These are phyloP conservation scores for Desmodus rotundus DNA, from an alignment of 2,113 vertebrate genomes.

Conservation along the genomic window DNA sequence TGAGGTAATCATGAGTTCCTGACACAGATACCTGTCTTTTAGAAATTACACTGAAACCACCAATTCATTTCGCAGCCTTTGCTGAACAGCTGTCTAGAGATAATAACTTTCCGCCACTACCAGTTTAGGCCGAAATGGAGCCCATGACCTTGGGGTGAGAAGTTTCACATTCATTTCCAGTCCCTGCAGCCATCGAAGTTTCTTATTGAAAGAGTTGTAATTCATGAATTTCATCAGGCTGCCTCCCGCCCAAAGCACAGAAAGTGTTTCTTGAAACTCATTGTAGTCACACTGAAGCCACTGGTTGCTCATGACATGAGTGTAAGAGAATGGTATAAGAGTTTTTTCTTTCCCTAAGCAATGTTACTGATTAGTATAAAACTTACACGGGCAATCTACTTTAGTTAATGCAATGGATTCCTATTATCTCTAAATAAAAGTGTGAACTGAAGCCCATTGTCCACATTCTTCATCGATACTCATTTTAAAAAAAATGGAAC, in stretches of 20 bases:
- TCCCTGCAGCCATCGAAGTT: background rate
- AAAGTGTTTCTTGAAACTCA: constrained; percentile 3
- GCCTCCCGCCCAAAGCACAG: background rate
- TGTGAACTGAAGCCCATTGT: background rate
- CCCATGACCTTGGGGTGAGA: constrained; percentile 35
- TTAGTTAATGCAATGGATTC: background rate
- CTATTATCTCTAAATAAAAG: background rate
- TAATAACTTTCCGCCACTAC: constrained; percentile 60
- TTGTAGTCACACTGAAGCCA: background rate
- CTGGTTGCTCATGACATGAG: background rate
- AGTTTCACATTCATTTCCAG: constrained; percentile 48
- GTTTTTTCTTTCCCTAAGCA: background rate
- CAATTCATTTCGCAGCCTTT: constrained; percentile 40
- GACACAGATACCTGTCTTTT: constrained; percentile 32
- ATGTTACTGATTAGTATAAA: background rate
- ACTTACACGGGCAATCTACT: background rate
- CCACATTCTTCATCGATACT: background rate
- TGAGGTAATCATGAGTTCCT: constrained; percentile 17
- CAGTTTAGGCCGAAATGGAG: constrained; percentile 29
- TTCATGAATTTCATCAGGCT: constrained; percentile 51
- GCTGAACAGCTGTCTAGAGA: background rate
- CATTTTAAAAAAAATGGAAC: background rate
- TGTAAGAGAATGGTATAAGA: background rate
- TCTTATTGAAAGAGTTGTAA: constrained; percentile 34
- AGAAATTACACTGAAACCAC: constrained; percentile 40